phyloP scores from a whole-genome alignment of 2,888 invertebrate species.

The Mimas tiliae region DNA sequence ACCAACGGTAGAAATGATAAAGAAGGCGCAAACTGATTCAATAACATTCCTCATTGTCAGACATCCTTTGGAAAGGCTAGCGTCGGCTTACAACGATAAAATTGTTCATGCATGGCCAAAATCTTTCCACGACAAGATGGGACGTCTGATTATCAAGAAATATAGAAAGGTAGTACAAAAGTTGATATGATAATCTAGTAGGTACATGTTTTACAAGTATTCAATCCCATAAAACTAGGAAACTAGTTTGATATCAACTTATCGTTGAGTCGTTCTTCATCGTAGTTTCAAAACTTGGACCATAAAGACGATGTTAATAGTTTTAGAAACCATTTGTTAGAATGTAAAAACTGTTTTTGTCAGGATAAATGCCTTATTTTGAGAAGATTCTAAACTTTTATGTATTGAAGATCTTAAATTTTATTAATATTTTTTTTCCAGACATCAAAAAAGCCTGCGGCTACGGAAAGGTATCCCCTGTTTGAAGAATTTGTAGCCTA shows the following conservation, averaged over 20 bases:
- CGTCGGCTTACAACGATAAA: slow-evolving; percentile 94
- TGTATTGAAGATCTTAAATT: neutral
- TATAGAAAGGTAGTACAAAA: slow-evolving; percentile 85
- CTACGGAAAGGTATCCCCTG: slow-evolving; percentile 87
- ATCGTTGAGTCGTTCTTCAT: neutral
- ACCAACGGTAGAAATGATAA: slow-evolving; percentile 89
- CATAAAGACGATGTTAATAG: slow-evolving; percentile 8
- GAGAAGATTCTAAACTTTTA: no score
- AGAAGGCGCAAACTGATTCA: slow-evolving; percentile 90
- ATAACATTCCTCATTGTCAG: slow-evolving; percentile 92
- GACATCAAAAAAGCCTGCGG: slow-evolving; percentile 55
- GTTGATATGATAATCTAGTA: neutral
- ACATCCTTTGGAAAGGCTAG: slow-evolving; percentile 91
- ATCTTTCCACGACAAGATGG: slow-evolving; percentile 92
- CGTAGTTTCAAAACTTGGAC: slow-evolving; percentile 1
- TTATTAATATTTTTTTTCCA: slow-evolving; percentile 31
- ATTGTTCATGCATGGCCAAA: slow-evolving; percentile 92
- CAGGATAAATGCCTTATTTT: neutral
- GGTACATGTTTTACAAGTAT: slow-evolving; percentile 10
- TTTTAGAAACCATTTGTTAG: neutral
- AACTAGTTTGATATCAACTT: slow-evolving; percentile 1
- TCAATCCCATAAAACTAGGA: slow-evolving; percentile 4
- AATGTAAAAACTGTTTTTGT: neutral
- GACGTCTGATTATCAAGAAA: slow-evolving; percentile 90
- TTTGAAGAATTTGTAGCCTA: slow-evolving; percentile 93